Evolutionary conservation across 2,797 vertebrate species (phyloP), one percentile per base, ranked within the genome.

Genomic region (Ambastaia sidthimunki): DNA sequence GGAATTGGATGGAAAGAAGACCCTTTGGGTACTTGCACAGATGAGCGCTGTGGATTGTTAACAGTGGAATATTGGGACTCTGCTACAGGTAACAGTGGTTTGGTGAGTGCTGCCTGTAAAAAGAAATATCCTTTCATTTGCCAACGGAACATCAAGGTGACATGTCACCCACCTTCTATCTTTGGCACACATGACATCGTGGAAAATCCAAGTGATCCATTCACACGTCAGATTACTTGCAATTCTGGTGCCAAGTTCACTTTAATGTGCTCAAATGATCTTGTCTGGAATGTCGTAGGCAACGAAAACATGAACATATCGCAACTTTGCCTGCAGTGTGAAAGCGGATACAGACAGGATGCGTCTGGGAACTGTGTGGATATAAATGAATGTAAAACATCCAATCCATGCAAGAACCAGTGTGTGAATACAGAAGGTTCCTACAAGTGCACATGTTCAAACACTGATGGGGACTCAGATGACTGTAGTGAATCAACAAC

Each of bases 71-170:
- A 81, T 0, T 4, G 62, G 0, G 57, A 25, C 3, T 80, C 47
- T 0, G 0, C 0, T 0, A 28, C 79, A 15, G 82, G 76, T 0
- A 80, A 50, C 0, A 91, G 91, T 85, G 94, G 94, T 44, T 88
- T 96, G 90, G 79, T 84, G 52, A 34, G 93, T 75, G 74, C 80
- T 18, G 10, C 0, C 1, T 97, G 96, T 83, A 84, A 1, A 57
- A 0, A 73, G 0, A 0, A 0, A 0, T 19, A 88, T 3, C 89
- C 88, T n/a, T 96, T 94, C 72, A 87, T 96, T 80, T 98, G 96
- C 85, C 95, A 88, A 47, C 72, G 10, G 21, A 62, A 59, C 0
- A 6, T 41, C 0, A 6, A 3, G 1, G 4, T 1, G 15, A 0
- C 0, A 0, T 92, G 91, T 48, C 16, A 31, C 19, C 0, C 0